A percentile compares a stretch with the other conserved stretches of the same genome.
Conservation (phyloP, 1,140 invertebrate genomes). For the Pararge aegeria region DNA sequence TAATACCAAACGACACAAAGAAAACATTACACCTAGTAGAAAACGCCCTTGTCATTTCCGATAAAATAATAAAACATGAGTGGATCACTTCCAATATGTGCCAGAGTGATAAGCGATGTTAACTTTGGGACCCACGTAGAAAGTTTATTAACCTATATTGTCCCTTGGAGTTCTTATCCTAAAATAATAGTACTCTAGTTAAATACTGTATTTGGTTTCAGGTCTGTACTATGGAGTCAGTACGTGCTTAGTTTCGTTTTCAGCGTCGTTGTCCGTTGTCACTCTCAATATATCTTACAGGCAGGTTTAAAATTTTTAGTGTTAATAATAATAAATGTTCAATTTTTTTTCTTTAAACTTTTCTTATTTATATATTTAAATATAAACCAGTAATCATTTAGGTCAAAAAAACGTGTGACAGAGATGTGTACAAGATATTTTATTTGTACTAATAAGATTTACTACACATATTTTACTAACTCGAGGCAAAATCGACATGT, state of each 20-base stretch:
- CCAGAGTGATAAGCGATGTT: background rate
- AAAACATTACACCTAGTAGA: background rate
- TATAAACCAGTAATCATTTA: too few species aligned
- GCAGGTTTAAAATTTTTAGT: conserved; percentile 46
- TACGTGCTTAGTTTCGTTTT: conserved; percentile 94
- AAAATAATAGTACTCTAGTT: background rate
- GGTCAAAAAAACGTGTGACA: too few species aligned
- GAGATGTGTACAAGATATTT: too few species aligned
- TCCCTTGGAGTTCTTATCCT: background rate
- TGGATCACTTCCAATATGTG: background rate
- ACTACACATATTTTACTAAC: too few species aligned
- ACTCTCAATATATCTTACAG: conserved; percentile 92
- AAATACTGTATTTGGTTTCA: conserved; percentile 53
- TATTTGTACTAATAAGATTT: too few species aligned
- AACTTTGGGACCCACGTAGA: background rate
- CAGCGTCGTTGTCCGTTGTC: conserved; percentile 91
- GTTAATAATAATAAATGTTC: background rate
- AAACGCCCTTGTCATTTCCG: background rate
- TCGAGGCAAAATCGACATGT: too few species aligned
- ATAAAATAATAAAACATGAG: background rate
- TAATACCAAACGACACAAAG: too few species aligned
- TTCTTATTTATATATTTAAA: too few species aligned
- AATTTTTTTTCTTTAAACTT: too few species aligned
- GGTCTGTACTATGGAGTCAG: conserved; percentile 95
- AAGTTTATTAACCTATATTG: background rate